Percentiles rank a stretch among this genome's conserved stretches.
Evolutionary conservation across 2,888 invertebrate species (phyloP).

Genomic region (Hyalella azteca): DNA sequence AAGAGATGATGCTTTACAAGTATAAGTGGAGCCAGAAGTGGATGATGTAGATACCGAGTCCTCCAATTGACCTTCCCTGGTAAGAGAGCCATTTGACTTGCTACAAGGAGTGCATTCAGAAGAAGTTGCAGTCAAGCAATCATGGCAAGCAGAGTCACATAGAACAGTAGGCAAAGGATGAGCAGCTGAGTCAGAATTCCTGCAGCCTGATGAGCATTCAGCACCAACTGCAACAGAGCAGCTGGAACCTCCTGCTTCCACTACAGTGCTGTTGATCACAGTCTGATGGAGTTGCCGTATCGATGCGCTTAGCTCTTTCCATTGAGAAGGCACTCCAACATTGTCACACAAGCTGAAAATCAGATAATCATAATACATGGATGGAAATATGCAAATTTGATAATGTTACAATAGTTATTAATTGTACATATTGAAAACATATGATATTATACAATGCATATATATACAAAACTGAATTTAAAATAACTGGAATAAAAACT

Average conservation of each 20-base stretch:
- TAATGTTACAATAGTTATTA: too few relatives aligned
- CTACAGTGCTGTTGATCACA: slow-evolving; percentile 44
- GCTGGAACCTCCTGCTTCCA: slow-evolving; percentile 20
- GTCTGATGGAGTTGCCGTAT: slow-evolving; percentile 55
- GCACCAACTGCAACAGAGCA: slow-evolving; percentile 6
- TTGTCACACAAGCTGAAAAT: slow-evolving; percentile 38
- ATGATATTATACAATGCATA: too few relatives aligned
- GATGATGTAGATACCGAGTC: too few relatives aligned
- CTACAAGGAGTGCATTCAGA: too few relatives aligned
- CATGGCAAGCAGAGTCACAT: not conserved
- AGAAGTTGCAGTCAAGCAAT: not conserved
- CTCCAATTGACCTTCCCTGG: too few relatives aligned
- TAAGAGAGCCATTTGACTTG: too few relatives aligned
- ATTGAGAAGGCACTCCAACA: slow-evolving; percentile 43
- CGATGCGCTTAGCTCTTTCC: slow-evolving; percentile 53
- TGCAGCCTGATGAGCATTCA: not conserved
- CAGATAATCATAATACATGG: not conserved
- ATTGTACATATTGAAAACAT: too few relatives aligned
- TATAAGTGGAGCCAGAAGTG: too few relatives aligned
- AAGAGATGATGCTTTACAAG: too few relatives aligned
- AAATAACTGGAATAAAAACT: too few relatives aligned
- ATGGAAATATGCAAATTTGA: too few relatives aligned
- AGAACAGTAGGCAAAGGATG: not conserved
- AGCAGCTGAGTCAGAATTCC: not conserved
- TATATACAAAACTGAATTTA: too few relatives aligned